Percentiles rank a stretch among this genome's conserved stretches.
Evolutionary conservation across 2,113 vertebrate species (phyloP).

Genomic region (Poecile atricapillus): DNA sequence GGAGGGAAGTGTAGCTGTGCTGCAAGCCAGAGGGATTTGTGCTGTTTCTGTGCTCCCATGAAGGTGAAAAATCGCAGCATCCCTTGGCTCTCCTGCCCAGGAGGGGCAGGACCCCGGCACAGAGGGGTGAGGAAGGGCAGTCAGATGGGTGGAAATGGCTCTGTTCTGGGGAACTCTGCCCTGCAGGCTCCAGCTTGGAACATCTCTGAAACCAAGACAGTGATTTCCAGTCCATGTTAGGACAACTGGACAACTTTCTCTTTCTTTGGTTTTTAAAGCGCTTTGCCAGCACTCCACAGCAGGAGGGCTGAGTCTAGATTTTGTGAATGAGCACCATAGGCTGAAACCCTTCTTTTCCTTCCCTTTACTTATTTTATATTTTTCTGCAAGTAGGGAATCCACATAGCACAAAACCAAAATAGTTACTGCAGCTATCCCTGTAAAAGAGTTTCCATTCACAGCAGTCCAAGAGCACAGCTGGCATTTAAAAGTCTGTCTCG

Average conservation of each 20-base stretch:
- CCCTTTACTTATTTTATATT: background rate
- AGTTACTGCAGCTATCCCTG: background rate
- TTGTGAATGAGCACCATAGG: background rate
- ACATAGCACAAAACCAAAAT: background rate
- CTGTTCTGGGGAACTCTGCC: background rate
- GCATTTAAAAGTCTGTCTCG: background rate
- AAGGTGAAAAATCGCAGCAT: fast-evolving
- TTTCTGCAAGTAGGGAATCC: background rate
- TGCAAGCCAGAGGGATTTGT: background rate
- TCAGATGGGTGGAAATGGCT: fast-evolving
- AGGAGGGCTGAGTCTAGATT: background rate
- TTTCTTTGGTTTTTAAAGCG: background rate
- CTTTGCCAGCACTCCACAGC: fast-evolving
- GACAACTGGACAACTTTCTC: background rate
- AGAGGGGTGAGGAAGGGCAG: fast-evolving
- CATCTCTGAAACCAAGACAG: fast-evolving
- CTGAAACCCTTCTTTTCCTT: background rate
- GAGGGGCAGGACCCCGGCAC: fast-evolving
- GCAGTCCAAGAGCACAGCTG: background rate
- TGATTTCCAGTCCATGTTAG: background rate
- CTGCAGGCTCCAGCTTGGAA: background rate
- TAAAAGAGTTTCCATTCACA: background rate
- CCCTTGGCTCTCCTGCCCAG: background rate
- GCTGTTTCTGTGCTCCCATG: fast-evolving
- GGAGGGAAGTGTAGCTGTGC: background rate